Conservation (phyloP, 2,113 vertebrate genomes). For the Bothrops jararaca region DNA sequence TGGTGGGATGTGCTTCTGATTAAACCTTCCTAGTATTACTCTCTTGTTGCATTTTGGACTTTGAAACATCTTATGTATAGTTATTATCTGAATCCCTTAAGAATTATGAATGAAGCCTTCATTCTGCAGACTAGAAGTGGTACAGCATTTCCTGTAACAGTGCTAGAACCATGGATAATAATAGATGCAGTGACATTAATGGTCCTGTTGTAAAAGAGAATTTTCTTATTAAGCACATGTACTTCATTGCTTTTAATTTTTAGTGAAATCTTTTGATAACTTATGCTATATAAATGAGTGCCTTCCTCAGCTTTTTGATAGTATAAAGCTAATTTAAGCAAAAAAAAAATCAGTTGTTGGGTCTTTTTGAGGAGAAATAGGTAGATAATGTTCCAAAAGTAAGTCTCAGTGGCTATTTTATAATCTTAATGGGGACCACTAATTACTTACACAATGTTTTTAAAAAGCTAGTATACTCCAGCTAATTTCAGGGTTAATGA, state of each 20-base stretch:
- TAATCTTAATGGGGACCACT: conserved; percentile 38
- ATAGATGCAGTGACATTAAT: background rate
- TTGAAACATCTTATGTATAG: conserved; percentile 31
- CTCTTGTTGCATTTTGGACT: conserved; percentile 3
- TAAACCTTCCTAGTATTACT: background rate
- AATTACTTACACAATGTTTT: conserved; percentile 33
- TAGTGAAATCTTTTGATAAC: background rate
- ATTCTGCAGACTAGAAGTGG: conserved; percentile 33
- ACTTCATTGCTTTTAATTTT: conserved; percentile 33
- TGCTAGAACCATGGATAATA: conserved; percentile 39
- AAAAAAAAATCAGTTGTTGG: background rate
- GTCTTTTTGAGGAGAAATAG: background rate
- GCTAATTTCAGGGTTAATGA: conserved; percentile 28
- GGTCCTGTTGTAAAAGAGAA: conserved; percentile 32
- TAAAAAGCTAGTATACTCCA: conserved; percentile 30
- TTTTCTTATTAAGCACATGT: conserved; percentile 4
- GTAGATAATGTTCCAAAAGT: conserved; percentile 41
- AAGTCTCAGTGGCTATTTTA: conserved; percentile 50
- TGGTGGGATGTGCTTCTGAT: background rate
- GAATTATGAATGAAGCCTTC: conserved; percentile 41
- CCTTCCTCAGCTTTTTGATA: conserved; percentile 51
- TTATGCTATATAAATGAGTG: conserved; percentile 37
- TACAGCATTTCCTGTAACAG: conserved; percentile 36
- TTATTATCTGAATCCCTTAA: conserved; percentile 33
- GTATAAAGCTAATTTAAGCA: conserved; percentile 29